Evolutionary conservation across 1,140 invertebrate genomes (phyloP).

Genomic region (Drosophila kurseongensis): DNA sequence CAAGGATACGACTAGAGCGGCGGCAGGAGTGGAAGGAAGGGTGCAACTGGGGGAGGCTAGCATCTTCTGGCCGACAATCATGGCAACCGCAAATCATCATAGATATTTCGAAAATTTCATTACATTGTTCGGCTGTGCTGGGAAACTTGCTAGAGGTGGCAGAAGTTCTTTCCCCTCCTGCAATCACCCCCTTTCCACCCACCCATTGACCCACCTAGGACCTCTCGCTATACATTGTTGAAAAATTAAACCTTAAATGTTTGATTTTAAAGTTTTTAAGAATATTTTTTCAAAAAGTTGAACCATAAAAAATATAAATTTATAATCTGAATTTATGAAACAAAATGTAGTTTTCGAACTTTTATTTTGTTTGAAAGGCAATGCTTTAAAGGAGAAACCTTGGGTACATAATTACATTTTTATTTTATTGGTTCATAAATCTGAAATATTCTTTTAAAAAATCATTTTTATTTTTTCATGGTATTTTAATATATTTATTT

Average conservation of each 20-base stretch:
- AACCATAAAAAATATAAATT: background rate
- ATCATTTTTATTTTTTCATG: background rate
- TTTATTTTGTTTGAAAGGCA: too few species aligned
- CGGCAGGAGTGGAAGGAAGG: background rate
- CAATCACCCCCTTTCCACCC: background rate
- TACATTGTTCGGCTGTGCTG: slow-evolving; percentile 52
- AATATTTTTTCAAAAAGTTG: too few species aligned
- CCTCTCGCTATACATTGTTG: slow-evolving; percentile 8
- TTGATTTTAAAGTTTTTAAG: background rate
- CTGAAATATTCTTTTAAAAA: background rate
- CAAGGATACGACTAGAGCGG: slow-evolving; percentile 22
- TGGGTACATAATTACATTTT: too few species aligned
- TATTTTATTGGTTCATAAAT: too few species aligned
- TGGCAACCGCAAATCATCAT: slow-evolving; percentile 80
- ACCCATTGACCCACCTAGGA: slow-evolving; percentile 15
- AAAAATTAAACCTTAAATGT: background rate
- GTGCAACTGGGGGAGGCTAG: background rate
- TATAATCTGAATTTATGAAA: too few species aligned
- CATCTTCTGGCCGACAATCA: slow-evolving; percentile 64
- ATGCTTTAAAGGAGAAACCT: too few species aligned
- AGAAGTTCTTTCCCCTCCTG: slow-evolving; percentile 24
- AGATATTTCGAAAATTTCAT: slow-evolving; percentile 82
- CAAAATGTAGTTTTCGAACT: too few species aligned
- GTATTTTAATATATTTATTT: background rate
- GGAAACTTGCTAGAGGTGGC: slow-evolving; percentile 52